phyloP scores from a whole-genome alignment of 2,113 vertebrate species.

The Junco hyemalis region DNA sequence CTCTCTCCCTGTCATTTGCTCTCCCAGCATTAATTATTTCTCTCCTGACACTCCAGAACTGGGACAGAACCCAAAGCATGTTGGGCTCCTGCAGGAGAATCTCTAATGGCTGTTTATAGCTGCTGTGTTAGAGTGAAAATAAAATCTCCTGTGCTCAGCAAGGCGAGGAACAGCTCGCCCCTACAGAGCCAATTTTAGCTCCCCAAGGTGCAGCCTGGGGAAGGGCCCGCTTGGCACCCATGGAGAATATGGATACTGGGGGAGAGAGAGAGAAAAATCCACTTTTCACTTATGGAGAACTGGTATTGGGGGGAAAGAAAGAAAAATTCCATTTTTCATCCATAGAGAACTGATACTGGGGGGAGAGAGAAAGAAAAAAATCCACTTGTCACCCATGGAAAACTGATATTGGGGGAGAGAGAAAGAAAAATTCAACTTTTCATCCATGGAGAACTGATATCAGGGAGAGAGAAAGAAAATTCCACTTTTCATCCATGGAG shows the following conservation, averaged over 20 bases:
- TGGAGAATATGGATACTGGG: neutral
- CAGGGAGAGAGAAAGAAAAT: no score
- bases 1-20: neutral
- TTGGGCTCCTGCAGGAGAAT: neutral
- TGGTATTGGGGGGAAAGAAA: no score
- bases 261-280: no score
- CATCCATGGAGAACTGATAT: neutral
- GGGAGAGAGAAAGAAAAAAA: no score
- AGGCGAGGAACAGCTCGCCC: neutral
- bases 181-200: neutral
- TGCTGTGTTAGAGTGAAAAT: neutral
- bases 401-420: no score
- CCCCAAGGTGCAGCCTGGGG: neutral
- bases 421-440: no score
- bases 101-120: neutral
- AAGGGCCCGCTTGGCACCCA: neutral
- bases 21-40: neutral
- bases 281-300: no score
- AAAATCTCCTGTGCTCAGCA: neutral
- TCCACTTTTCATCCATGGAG: no score
- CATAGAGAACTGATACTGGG: no score
- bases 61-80: neutral
- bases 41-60: fast-evolving
- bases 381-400: no score
- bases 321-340: no score